phyloP scores from a whole-genome alignment of 37 sponge, comb jelly and placozoan genomes.

The Amphimedon queenslandica region DNA sequence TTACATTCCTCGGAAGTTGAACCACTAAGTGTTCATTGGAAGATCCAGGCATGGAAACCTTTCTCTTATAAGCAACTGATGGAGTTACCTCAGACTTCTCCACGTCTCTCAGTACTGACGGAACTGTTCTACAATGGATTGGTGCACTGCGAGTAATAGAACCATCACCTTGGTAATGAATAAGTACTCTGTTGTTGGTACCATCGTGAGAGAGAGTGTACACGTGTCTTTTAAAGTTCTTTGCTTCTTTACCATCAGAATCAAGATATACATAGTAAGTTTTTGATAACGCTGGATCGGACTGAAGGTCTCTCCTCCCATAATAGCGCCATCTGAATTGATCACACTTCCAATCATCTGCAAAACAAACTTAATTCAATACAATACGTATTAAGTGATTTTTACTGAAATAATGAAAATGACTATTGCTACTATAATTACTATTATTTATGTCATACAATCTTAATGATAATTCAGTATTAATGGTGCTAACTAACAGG shows the following conservation, averaged over 20 bases:
- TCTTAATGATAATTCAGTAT: too few species aligned
- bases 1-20: neutral
- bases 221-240: neutral
- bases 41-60: neutral
- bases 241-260: too few species aligned
- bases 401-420: too few species aligned
- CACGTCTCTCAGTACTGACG: neutral
- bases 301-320: neutral
- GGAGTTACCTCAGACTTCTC: neutral
- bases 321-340: constrained; percentile 9
- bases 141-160: neutral
- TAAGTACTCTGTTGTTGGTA: neutral
- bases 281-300: neutral
- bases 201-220: neutral
- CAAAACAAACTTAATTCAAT: too few species aligned
- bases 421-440: too few species aligned
- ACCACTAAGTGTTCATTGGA: too few species aligned
- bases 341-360: constrained; percentile 21
- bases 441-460: too few species aligned
- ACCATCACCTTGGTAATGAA: too few species aligned
- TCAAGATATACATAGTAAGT: neutral
- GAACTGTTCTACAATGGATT: too few species aligned
- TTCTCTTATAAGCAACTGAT: neutral
- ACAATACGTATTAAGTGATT: too few species aligned
- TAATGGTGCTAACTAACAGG: too few species aligned